phyloP scores from a whole-genome alignment of 2,888 invertebrate species.

The Brachypterus glaber region DNA sequence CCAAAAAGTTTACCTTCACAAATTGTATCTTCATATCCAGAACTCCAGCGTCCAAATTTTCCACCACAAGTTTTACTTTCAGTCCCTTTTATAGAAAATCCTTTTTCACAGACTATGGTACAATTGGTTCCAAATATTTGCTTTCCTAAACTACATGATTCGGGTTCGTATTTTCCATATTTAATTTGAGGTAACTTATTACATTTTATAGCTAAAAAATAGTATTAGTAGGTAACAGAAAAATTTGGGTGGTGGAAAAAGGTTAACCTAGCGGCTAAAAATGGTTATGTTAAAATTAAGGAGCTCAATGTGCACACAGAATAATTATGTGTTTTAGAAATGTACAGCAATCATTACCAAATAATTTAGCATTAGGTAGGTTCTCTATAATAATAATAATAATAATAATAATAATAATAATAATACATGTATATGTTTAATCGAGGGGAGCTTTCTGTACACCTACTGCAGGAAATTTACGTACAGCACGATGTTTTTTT shows the following conservation, averaged over 20 bases:
- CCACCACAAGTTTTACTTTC: conserved; percentile 45
- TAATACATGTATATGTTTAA: too few relatives aligned
- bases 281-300: too few relatives aligned
- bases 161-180: conserved; percentile 46
- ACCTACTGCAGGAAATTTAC: too few relatives aligned
- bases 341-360: too few relatives aligned
- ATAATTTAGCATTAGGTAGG: not conserved
- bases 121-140: conserved; percentile 51
- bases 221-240: not conserved
- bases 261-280: too few relatives aligned
- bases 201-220: conserved; percentile 35
- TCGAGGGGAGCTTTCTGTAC: too few relatives aligned
- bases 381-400: conserved; percentile 3
- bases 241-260: too few relatives aligned
- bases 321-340: too few relatives aligned
- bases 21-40: conserved; percentile 34
- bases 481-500: too few relatives aligned
- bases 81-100: conserved; percentile 50
- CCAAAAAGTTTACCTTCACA: conserved; percentile 33
- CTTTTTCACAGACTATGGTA: conserved; percentile 47
- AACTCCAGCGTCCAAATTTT: conserved; percentile 47
- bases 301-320: too few relatives aligned
- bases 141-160: conserved; percentile 46
- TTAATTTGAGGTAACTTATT: conserved; percentile 40
- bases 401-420: too few relatives aligned